phyloP scores from a whole-genome alignment of 1,140 invertebrate species.

The Anoplolepis gracilipes region DNA sequence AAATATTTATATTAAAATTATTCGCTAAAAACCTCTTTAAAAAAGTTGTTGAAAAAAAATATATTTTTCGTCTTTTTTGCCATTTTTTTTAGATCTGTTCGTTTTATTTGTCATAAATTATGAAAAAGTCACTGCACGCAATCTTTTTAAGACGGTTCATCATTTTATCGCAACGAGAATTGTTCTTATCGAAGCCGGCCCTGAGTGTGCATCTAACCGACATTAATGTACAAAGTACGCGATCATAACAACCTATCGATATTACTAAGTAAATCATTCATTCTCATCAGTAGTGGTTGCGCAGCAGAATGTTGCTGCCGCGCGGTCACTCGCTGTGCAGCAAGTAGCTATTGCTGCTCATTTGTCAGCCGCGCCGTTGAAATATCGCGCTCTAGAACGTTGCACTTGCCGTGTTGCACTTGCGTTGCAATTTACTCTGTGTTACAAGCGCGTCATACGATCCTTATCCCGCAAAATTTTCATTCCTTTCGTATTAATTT shows the following conservation, averaged over 20 bases:
- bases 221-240: conserved; percentile 72
- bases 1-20: not conserved
- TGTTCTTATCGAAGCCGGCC: not conserved
- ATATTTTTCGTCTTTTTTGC: not conserved
- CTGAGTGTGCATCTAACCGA: conserved; percentile 55
- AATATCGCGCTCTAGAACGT: conserved; percentile 71
- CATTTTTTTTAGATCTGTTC: not conserved
- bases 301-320: conserved; percentile 70
- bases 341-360: conserved; percentile 77
- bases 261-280: conserved; percentile 75
- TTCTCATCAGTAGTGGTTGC: conserved; percentile 39
- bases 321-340: conserved; percentile 61
- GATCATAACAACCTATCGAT: conserved; percentile 74
- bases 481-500: not conserved
- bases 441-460: conserved; percentile 18
- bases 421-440: conserved; percentile 51
- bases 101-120: not conserved
- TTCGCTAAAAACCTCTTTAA: not conserved
- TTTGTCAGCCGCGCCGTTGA: conserved; percentile 74
- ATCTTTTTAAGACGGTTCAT: not conserved
- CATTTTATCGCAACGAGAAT: not conserved
- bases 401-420: conserved; percentile 57
- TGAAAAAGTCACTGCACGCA: not conserved
- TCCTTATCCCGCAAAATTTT: conserved; percentile 26
- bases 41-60: not conserved